These are phyloP conservation scores for Drosophila melanosoma DNA, from an alignment of 2,888 invertebrate genomes.

Conservation along the genomic window DNA sequence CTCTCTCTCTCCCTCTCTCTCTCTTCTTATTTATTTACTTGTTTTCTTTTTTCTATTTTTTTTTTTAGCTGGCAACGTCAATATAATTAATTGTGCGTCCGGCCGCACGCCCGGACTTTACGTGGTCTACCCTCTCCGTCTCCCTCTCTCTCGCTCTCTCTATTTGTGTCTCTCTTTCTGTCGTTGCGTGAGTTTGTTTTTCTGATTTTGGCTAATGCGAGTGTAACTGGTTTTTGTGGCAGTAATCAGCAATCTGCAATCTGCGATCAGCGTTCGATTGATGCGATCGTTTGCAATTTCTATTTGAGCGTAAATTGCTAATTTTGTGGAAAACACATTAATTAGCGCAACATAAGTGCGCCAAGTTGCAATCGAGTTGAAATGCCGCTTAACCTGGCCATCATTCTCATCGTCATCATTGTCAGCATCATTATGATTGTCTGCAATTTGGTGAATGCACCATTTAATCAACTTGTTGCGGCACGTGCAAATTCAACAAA, in stretches of 20 bases:
- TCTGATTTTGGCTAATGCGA: slow-evolving; percentile 46
- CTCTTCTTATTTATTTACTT: not conserved
- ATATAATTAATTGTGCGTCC: slow-evolving; percentile 70
- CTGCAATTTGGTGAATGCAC: slow-evolving; percentile 52
- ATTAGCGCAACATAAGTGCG: slow-evolving; percentile 74
- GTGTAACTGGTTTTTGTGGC: slow-evolving; percentile 51
- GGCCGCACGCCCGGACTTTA: slow-evolving; percentile 55
- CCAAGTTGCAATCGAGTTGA: slow-evolving; percentile 37
- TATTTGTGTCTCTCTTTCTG: not conserved
- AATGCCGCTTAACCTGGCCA: slow-evolving; percentile 30
- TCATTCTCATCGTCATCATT: slow-evolving; percentile 37
- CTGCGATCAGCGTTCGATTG: slow-evolving; percentile 27
- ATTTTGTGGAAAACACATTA: slow-evolving; percentile 80
- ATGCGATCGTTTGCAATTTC: slow-evolving; percentile 60
- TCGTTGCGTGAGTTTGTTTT: slow-evolving; percentile 1
- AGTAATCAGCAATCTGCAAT: slow-evolving; percentile 2
- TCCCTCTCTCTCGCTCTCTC: not conserved
- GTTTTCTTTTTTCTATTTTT: not conserved
- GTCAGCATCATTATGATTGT: slow-evolving; percentile 35
- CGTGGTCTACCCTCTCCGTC: not conserved
- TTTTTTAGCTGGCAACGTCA: slow-evolving; percentile 48
- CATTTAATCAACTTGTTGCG: slow-evolving; percentile 32
- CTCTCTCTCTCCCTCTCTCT: not conserved
- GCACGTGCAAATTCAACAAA: slow-evolving; percentile 39
- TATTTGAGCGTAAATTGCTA: slow-evolving; percentile 78